Base-by-base conservation (phyloP, 2,888 invertebrate genomes). In the Glaucopsyche alexis region DNA sequence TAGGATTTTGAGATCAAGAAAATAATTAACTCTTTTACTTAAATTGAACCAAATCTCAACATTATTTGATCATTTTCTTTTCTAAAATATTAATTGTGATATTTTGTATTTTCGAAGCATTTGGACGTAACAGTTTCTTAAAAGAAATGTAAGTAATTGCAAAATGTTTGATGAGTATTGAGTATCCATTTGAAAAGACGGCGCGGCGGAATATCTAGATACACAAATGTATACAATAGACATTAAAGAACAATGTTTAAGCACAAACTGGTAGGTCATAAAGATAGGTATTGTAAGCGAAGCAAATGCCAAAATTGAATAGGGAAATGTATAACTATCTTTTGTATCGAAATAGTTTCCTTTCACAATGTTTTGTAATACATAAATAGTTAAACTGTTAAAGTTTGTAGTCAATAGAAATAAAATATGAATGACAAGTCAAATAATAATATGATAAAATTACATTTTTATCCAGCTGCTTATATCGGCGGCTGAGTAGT, bases 261-360 rank as follows among this genome's bases (percentile, higher is more conserved):
- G 55, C n/a, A 55, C 55, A 4, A 55, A 52, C 42, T 5, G 6
- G 6, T 52, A 13, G 29, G 4, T 29, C 4, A 29, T 29, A 29
- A 29, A 29, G 29, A 29, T 60, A 13, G 29, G 60, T 60, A 13
- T 29, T 11, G 29, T 49, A 7, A 19, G 45, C 72, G 72, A n/a
- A 66, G 73, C 69, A 76, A 77, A 77, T 77, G 78, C 74, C 76
- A 72, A 74, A 65, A 74, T 75, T 64, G 72, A 72, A 77, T 78
- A 79, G 77, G 79, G 78, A 79, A 79, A 77, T 81, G 65, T 72
- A 67, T 67, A 42, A 84, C 79, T 85, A 86, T 85, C 80, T 89
- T 89, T 89, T 88, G 80, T 89, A 89, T 85, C 83, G 81, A 80
- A 79, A 81, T 77, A 76, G 76, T 73, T 75, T 78, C 77, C 78